phyloP scores from a whole-genome alignment of 2,888 invertebrate species.

The Odontocolon sp. region DNA sequence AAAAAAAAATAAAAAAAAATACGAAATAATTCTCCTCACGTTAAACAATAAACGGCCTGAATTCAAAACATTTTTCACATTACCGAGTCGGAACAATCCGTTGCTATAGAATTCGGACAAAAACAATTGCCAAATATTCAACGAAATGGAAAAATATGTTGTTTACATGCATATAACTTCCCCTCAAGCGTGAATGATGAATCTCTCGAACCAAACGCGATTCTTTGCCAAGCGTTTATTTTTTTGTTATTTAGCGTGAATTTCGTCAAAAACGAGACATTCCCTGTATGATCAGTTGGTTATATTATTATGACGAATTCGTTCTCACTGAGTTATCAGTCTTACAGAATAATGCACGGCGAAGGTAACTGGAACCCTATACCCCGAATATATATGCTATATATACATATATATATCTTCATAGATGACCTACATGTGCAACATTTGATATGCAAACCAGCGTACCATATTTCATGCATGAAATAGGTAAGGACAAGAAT shows the following conservation, averaged over 20 bases:
- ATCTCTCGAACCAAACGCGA: constrained; percentile 4
- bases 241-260: neutral
- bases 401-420: constrained; percentile 25
- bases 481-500: constrained; percentile 64
- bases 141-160: constrained; percentile 5
- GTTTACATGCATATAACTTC: constrained; percentile 4
- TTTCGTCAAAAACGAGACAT: neutral
- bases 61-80: constrained; percentile 48
- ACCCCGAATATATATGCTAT: constrained; percentile 14
- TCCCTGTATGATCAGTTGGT: constrained; percentile 32
- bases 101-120: constrained; percentile 7
- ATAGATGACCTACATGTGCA: constrained; percentile 67
- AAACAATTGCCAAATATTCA: constrained; percentile 33
- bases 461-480: constrained; percentile 73
- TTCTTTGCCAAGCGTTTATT: neutral
- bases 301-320: constrained; percentile 10
- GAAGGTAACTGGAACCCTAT: constrained; percentile 36
- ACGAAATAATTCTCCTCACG: neutral
- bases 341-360: constrained; percentile 30
- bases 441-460: constrained; percentile 69
- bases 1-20: neutral
- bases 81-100: neutral
- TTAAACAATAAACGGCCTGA: neutral
- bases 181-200: constrained; percentile 40
- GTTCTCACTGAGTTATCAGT: neutral